A percentile compares a stretch with the other conserved stretches of the same genome.
phyloP scores from a whole-genome alignment of 2,113 vertebrate genomes.

The Atlantisia rogersi region DNA sequence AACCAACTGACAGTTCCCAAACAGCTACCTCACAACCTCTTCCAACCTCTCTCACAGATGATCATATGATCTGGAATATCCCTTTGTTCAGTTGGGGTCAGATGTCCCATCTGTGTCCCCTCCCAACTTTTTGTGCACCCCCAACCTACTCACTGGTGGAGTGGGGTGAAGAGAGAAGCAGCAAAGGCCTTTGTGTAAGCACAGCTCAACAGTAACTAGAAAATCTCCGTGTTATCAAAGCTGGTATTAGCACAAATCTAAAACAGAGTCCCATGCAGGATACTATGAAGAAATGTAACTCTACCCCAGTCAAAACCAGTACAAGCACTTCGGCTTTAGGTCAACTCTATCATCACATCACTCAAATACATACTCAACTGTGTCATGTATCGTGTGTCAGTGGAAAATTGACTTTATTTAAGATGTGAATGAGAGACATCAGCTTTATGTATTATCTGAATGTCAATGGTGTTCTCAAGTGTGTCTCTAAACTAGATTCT shows the following conservation, averaged over 20 bases:
- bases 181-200: background rate
- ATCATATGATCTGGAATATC: no score
- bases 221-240: background rate
- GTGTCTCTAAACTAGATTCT: background rate
- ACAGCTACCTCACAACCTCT: background rate
- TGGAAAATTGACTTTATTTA: background rate
- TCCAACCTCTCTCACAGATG: fast-evolving
- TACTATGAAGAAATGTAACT: background rate
- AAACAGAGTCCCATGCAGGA: background rate
- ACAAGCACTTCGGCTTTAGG: background rate
- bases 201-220: fast-evolving
- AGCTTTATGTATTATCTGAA: background rate
- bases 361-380: background rate
- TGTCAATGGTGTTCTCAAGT: background rate
- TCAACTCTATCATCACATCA: background rate
- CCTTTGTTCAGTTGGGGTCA: no score
- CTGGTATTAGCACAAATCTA: background rate
- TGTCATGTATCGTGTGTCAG: background rate
- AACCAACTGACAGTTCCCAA: no score
- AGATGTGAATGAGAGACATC: background rate
- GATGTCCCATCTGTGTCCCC: no score
- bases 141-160: no score
- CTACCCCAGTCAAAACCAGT: background rate
- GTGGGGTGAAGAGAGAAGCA: no score
- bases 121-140: no score